Percentiles rank a stretch among this genome's conserved stretches.
Conservation (phyloP, 2,888 invertebrate species). For the Gonocerus acuteangulatus region DNA sequence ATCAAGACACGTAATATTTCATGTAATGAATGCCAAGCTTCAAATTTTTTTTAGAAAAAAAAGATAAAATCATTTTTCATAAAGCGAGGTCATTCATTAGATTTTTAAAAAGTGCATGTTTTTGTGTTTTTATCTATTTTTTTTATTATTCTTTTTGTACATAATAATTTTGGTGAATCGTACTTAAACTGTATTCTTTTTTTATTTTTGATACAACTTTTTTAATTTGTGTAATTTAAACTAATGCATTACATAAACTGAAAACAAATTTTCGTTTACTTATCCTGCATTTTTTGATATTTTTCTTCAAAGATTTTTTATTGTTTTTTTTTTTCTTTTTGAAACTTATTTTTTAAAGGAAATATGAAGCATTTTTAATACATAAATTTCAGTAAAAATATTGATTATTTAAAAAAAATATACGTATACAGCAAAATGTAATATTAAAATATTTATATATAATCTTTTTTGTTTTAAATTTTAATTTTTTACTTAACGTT, state of each 20-base stretch:
- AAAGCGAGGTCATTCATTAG: conserved; percentile 4
- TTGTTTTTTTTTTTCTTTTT: not conserved
- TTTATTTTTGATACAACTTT: not conserved
- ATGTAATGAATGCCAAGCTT: conserved; percentile 21
- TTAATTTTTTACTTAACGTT: conserved; percentile 36
- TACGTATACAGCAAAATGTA: no score
- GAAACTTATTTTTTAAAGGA: no score
- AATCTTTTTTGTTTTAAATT: no score
- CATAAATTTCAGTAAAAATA: not conserved
- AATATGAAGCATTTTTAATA: no score
- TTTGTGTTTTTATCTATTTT: conserved; percentile 16
- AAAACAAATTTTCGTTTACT: not conserved
- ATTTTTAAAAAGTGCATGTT: conserved; percentile 14
- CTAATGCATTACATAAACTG: not conserved
- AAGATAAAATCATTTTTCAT: not conserved
- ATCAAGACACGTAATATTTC: conserved; percentile 11
- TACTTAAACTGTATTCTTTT: not conserved
- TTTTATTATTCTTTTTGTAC: not conserved
- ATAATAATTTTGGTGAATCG: not conserved
- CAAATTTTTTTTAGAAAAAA: not conserved
- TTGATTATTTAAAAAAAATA: no score
- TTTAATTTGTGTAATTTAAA: conserved; percentile 2
- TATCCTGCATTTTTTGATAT: not conserved
- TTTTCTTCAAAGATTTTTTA: not conserved
- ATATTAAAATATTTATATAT: no score